Base-by-base conservation (phyloP, 2,797 vertebrate species). In the Xiphorhynchus erythropygius region DNA sequence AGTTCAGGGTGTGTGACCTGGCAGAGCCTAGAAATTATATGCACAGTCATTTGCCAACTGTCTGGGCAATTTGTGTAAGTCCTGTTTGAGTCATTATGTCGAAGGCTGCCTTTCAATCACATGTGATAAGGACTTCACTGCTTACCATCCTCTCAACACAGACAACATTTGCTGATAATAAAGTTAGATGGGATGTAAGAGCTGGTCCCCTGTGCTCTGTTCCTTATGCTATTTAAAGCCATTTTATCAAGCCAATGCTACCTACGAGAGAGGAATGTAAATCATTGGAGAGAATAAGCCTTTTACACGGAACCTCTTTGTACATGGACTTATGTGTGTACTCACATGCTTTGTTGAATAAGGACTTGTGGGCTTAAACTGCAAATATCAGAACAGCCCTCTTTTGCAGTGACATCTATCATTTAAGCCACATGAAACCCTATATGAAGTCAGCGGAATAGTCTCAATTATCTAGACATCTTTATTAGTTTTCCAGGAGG, bases 261-360 rank as follows among this genome's bases (percentile, higher is more conserved):
- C 19, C 7, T 60, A 47, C 7, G 35, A 83, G n/a, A 37, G 3
- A 82, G 46, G 10, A 82, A 68, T 28, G 62, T 37, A 70, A 80
- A 59, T 25, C 42, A 19, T 53, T 46, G 60, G n/a, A 50, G 35
- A 64, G 7, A 76, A 30, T 47, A 79, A 78, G 24, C 11, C 23
- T 76, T 84, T 78, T 75, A 14, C 30, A 28, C 46, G 56, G 18
- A 84, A 64, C 11, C 52, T 68, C 32, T 57, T 9, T 46, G 11
- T 49, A 55, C 2, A 1, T 35, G 18, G 19, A 42, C 9, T 69
- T 32, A 22, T 0, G 1, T 23, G 16, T 41, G 25, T 32, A 25
- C 49, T 88, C 50, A 17, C 6, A 44, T 63, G 22, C 24, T 44
- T 70, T 63, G 19, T 55, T 74, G 44, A 71, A 53, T n/a, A 53